phyloP scores from a whole-genome alignment of 2,113 vertebrate genomes.

The Cynocephalus volans region DNA sequence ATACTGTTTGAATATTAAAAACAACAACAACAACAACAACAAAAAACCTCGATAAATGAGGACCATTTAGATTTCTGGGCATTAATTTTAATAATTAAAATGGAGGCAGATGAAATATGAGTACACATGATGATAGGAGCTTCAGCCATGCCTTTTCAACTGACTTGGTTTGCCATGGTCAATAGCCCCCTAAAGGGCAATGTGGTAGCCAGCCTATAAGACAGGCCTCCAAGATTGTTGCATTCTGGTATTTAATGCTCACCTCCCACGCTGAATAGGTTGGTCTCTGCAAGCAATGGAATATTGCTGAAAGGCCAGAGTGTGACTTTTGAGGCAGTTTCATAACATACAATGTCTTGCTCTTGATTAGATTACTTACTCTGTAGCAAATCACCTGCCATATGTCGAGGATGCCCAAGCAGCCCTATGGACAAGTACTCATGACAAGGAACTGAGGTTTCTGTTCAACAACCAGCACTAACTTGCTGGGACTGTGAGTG shows the following conservation, averaged over 20 bases:
- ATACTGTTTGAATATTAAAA: neutral
- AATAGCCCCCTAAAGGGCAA: neutral
- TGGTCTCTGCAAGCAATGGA: neutral
- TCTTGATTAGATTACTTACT: neutral
- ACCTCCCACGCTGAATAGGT: neutral
- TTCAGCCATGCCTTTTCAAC: neutral
- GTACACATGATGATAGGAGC: neutral
- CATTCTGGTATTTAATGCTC: neutral
- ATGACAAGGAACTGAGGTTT: neutral
- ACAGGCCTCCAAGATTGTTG: neutral
- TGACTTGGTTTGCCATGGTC: neutral
- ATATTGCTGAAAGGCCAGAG: neutral
- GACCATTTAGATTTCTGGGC: neutral
- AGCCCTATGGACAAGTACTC: neutral
- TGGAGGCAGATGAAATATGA: neutral
- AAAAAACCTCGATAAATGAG: neutral
- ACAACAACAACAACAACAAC: neutral
- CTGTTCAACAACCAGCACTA: neutral
- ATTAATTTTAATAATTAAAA: neutral
- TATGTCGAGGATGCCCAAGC: neutral
- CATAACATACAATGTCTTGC: neutral
- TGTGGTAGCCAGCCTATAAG: neutral
- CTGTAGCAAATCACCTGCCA: neutral
- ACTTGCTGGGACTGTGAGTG: neutral
- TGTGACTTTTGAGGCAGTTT: neutral